A percentile compares a stretch with the other conserved stretches of the same genome.
phyloP scores from a whole-genome alignment of 2,888 invertebrate genomes.

The Notodonta ziczac region DNA sequence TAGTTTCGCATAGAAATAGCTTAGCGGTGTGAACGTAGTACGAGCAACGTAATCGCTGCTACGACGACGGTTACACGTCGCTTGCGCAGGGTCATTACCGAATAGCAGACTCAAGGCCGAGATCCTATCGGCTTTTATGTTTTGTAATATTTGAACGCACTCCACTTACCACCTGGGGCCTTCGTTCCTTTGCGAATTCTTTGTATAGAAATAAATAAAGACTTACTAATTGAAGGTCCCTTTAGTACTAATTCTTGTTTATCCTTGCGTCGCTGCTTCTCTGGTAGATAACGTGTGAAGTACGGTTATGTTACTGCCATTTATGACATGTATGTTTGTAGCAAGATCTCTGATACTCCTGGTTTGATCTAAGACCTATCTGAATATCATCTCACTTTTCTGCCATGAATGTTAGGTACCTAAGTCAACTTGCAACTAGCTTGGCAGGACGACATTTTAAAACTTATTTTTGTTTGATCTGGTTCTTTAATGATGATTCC shows the following conservation, averaged over 20 bases:
- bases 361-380: too few relatives aligned
- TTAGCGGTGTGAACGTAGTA: slow-evolving; percentile 25
- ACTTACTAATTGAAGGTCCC: slow-evolving; percentile 1
- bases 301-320: neutral
- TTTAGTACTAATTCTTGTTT: neutral
- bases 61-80: slow-evolving; percentile 54
- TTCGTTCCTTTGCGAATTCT: slow-evolving; percentile 26
- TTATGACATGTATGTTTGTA: too few relatives aligned
- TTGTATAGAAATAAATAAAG: slow-evolving; percentile 7
- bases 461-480: too few relatives aligned
- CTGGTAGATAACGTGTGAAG: slow-evolving; percentile 2
- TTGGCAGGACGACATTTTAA: too few relatives aligned
- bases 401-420: too few relatives aligned
- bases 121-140: slow-evolving; percentile 54
- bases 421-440: too few relatives aligned
- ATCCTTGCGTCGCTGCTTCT: neutral
- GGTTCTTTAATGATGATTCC: neutral
- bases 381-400: too few relatives aligned
- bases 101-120: slow-evolving; percentile 65
- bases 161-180: slow-evolving; percentile 44
- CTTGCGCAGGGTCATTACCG: slow-evolving; percentile 69
- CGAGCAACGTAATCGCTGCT: slow-evolving; percentile 47
- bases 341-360: neutral
- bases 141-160: slow-evolving; percentile 42
- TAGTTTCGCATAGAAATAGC: slow-evolving; percentile 19